Evolutionary conservation across 2,113 vertebrate species (phyloP), one percentile per base, ranked within the genome.

Genomic region (Petaurus breviceps): DNA sequence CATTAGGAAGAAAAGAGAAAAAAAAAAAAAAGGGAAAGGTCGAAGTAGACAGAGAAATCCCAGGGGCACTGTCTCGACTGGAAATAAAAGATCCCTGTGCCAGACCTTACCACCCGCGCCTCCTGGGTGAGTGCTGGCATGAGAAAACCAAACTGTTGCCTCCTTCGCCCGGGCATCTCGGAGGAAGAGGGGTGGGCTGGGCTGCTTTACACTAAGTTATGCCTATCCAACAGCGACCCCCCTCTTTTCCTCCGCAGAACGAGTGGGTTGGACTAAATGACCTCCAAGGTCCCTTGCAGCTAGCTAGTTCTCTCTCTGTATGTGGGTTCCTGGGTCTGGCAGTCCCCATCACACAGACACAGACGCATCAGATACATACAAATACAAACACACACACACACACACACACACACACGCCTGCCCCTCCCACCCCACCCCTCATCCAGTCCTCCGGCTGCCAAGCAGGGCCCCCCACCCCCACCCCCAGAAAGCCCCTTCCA

Each of bases 141-240:
- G 90, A 23, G 90, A 91, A 93, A 95, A 94, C 93, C 94, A 26
- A 91, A 94, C 84, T 50, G 94, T 37, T 54, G 94, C 92, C 23
- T 14, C 61, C 89, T n/a, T 61, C 3, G 95, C 3, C 57, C 55
- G 77, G 23, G 94, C 92, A 24, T 43, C 68, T n/a, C 6, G 1
- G 68, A 14, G 16, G 68, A 19, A n/a, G 68, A 14, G 2, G 2
- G 37, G n/a, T 43, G n/a, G 68, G 68, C n/a, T 43, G n/a, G 31
- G 37, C 61, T n/a, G 31, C 61, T 19, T 19, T n/a, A 12, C 61
- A 19, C 61, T 77, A 14, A 2, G 14, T 2, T 37, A n/a, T n/a
- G 61, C 61, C 61, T 77, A 43, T 84, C 68, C 68, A 22, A 90
- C 95, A 90, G 96, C 54, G 92, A 96, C 94, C 94, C 91, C 54